These are phyloP conservation scores for Macrostomum cliftonense DNA, from an alignment of 2,888 invertebrate genomes.

Conservation along the genomic window DNA sequence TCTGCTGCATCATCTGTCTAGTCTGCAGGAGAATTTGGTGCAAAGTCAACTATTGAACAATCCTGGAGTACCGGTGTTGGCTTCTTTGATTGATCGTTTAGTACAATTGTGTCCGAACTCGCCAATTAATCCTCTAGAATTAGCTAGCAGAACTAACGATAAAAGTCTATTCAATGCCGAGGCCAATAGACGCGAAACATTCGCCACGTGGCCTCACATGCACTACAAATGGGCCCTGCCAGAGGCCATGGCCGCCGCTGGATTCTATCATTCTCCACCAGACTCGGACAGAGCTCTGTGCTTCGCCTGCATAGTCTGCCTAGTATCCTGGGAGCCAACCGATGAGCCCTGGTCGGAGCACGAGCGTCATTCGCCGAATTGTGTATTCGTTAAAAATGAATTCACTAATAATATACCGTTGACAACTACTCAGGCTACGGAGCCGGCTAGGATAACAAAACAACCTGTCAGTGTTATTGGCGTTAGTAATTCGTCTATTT, in stretches of 20 bases:
- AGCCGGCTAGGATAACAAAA: constrained; percentile 5
- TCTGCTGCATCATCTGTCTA: constrained; percentile 41
- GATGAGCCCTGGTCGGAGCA: constrained; percentile 95
- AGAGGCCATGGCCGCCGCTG: constrained; percentile 86
- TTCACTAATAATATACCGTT: constrained; percentile 84
- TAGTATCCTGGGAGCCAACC: constrained; percentile 86
- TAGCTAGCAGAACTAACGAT: constrained; percentile 28
- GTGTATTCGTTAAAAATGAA: constrained; percentile 79
- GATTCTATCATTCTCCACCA: constrained; percentile 80
- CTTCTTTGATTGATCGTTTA: constrained; percentile 61
- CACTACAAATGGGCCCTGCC: constrained; percentile 80
- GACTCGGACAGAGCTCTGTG: constrained; percentile 88
- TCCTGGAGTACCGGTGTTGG: constrained; percentile 67
- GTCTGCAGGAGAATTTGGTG: constrained; percentile 61
- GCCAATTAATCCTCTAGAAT: constrained; percentile 14
- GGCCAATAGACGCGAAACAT: constrained; percentile 68
- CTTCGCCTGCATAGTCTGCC: constrained; percentile 77
- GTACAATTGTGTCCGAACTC: constrained; percentile 30
- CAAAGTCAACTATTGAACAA: constrained; percentile 53
- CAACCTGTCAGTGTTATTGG: not conserved
- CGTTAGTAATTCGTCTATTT: not conserved
- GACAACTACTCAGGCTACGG: constrained; percentile 35
- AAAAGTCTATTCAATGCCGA: constrained; percentile 63
- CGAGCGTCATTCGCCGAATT: constrained; percentile 74
- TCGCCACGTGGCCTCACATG: constrained; percentile 85